A percentile compares a stretch with the other conserved stretches of the same genome.
Conservation (phyloP, 2,113 vertebrate species). For the Helogale parvula region DNA sequence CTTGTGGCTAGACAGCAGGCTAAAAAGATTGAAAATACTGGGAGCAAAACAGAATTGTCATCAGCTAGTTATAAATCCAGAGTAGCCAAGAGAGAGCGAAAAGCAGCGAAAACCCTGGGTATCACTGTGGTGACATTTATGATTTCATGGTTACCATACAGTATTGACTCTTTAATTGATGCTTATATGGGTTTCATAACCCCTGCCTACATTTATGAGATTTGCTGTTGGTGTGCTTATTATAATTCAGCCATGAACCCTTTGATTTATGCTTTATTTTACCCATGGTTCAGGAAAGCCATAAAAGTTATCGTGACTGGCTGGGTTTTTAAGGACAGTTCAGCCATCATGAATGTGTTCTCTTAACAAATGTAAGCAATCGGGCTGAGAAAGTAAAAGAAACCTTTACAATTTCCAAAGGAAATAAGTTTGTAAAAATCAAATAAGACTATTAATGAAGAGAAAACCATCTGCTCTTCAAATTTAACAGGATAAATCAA, state of each 20-base stretch:
- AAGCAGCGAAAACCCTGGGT: constrained; percentile 63
- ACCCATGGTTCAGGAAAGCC: constrained; percentile 69
- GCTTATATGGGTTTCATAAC: constrained; percentile 64
- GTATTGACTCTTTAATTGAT: constrained; percentile 58
- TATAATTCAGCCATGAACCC: constrained; percentile 67
- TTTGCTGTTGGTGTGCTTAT: constrained; percentile 68
- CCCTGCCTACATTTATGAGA: constrained; percentile 66
- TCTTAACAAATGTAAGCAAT: constrained; percentile 11
- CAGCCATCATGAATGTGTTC: constrained; percentile 43
- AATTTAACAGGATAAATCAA: background rate
- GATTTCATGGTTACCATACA: constrained; percentile 56
- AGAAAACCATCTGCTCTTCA: background rate
- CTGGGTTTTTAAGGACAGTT: constrained; percentile 43
- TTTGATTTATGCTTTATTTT: constrained; percentile 76
- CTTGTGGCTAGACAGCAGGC: constrained; percentile 54
- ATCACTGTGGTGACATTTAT: constrained; percentile 15
- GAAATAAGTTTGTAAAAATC: background rate
- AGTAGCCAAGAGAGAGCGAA: constrained; percentile 64
- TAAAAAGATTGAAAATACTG: constrained; percentile 52
- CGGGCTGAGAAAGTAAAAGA: background rate
- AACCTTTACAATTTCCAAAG: background rate
- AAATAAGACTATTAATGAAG: background rate
- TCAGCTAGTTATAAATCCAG: constrained; percentile 61
- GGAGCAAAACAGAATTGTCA: background rate
- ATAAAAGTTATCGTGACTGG: constrained; percentile 64